Percentiles rank a stretch among this genome's conserved stretches.
These are phyloP conservation scores for Sternotherus odoratus DNA, from an alignment of 2,797 vertebrate genomes.

Conservation along the genomic window DNA sequence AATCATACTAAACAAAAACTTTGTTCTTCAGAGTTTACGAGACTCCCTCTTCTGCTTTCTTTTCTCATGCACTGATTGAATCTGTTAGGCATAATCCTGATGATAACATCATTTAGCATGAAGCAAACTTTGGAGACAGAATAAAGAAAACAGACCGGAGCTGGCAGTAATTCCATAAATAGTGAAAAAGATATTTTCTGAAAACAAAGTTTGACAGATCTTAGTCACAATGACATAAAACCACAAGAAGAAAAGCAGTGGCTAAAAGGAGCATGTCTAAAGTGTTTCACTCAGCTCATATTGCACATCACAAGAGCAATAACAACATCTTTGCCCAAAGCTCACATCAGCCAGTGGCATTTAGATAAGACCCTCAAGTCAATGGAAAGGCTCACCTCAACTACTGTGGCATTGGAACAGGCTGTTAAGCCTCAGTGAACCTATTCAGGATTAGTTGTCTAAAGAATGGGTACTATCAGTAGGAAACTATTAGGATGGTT, in stretches of 20 bases:
- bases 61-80: conserved; percentile 27
- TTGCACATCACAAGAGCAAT: not conserved
- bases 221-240: not conserved
- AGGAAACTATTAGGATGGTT: not conserved
- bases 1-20: conserved; percentile 17
- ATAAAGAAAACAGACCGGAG: not conserved
- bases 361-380: not conserved
- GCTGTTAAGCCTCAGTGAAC: not conserved
- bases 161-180: conserved; percentile 4
- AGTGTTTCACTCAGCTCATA: not conserved
- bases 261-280: not conserved
- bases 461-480: not conserved
- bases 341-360: accelerated
- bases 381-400: not conserved
- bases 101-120: not conserved
- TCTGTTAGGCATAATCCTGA: conserved; percentile 11
- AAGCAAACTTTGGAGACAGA: conserved; percentile 60
- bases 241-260: not conserved
- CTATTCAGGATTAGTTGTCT: not conserved
- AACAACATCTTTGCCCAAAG: not conserved
- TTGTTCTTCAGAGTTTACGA: not conserved
- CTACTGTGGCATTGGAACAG: not conserved
- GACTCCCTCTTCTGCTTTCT: conserved; percentile 47
- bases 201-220: conserved; percentile 21
- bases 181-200: not conserved